A percentile compares a stretch with the other conserved stretches of the same genome.
phyloP scores from a whole-genome alignment of 2,113 vertebrate species.

The Chionis minor region DNA sequence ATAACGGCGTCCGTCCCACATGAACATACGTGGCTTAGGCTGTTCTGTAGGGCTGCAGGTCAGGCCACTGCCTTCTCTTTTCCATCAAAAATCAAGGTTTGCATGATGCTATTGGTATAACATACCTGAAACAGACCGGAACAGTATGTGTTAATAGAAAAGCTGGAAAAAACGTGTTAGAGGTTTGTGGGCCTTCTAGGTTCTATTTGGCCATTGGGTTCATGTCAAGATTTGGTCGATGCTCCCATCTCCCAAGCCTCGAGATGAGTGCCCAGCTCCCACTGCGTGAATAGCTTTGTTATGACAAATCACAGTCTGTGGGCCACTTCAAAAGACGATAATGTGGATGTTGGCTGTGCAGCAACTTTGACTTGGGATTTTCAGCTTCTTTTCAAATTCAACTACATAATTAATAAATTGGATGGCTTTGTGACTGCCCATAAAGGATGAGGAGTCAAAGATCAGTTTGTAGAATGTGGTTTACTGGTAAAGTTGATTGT shows the following conservation, averaged over 20 bases:
- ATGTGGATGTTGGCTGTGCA: neutral
- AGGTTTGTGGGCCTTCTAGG: neutral
- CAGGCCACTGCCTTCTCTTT: neutral
- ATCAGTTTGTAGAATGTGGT: neutral
- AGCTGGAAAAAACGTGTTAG: neutral
- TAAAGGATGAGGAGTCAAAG: neutral
- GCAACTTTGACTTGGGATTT: neutral
- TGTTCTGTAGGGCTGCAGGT: neutral
- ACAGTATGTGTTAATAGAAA: neutral
- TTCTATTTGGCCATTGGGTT: neutral
- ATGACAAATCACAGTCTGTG: neutral
- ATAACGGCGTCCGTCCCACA: accelerated
- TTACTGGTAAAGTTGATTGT: neutral
- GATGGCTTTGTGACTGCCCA: neutral
- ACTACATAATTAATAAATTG: neutral
- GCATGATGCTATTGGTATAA: accelerated
- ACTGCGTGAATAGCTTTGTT: neutral
- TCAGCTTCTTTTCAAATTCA: neutral
- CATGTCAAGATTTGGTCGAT: neutral
- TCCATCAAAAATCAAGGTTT: neutral
- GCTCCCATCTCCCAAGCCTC: accelerated
- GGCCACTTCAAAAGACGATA: neutral
- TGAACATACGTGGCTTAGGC: accelerated
- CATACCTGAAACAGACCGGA: neutral
- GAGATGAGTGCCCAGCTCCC: accelerated